Conservation (phyloP, 2,888 invertebrate genomes). For the Danaus chrysippus region DNA sequence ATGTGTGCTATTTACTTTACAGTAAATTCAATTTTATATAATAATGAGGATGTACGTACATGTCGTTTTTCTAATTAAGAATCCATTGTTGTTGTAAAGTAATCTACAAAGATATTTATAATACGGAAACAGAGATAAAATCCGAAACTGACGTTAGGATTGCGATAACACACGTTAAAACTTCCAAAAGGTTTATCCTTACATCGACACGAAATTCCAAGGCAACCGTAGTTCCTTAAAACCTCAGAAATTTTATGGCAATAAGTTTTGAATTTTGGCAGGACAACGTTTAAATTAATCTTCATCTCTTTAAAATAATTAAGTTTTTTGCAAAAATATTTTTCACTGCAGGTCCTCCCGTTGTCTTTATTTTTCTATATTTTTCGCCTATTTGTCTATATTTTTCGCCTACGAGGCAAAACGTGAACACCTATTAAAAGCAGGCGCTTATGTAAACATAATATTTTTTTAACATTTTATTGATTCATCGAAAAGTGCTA, state of each 20-base stretch:
- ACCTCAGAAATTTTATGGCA: slow-evolving; percentile 29
- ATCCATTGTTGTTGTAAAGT: neutral
- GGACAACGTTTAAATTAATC: slow-evolving; percentile 10
- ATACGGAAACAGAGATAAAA: slow-evolving; percentile 32
- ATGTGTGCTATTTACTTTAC: too few relatives aligned
- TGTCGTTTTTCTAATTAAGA: slow-evolving; percentile 27
- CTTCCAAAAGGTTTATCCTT: slow-evolving; percentile 37
- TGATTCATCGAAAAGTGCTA: too few relatives aligned
- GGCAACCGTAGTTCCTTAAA: slow-evolving; percentile 28
- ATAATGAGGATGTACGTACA: too few relatives aligned
- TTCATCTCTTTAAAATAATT: neutral
- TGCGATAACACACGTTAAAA: slow-evolving; percentile 34
- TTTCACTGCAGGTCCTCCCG: neutral
- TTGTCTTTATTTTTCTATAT: neutral
- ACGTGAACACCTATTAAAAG: too few relatives aligned
- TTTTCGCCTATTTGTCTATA: too few relatives aligned
- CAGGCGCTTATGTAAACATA: too few relatives aligned
- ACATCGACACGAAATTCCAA: slow-evolving; percentile 35
- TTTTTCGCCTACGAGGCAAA: too few relatives aligned
- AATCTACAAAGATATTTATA: slow-evolving; percentile 25
- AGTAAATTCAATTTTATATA: too few relatives aligned
- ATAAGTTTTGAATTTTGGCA: slow-evolving; percentile 20
- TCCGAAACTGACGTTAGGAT: slow-evolving; percentile 32
- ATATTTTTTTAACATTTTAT: too few relatives aligned
- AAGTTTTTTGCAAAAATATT: neutral